phyloP scores from a whole-genome alignment of 2,113 vertebrate genomes.

The Otus sunia region DNA sequence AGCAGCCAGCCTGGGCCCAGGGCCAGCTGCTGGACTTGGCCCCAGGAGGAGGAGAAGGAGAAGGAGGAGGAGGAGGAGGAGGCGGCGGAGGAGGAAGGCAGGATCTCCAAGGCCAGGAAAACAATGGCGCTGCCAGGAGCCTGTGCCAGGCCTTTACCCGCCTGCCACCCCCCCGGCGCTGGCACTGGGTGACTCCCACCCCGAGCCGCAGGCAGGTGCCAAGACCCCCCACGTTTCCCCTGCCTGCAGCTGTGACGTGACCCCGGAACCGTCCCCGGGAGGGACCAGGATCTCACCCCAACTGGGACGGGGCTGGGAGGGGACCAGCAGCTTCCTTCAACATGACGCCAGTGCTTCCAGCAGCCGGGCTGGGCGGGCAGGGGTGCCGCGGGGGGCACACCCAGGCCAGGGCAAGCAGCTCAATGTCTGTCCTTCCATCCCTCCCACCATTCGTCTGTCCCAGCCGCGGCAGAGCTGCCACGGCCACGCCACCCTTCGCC shows the following conservation, averaged over 20 bases:
- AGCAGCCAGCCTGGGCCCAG: not conserved
- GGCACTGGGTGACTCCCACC: fast-evolving
- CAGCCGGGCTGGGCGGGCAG: not conserved
- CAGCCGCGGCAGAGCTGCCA: not conserved
- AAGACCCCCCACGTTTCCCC: not conserved
- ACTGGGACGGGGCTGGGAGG: not conserved
- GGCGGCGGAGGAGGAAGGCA: not conserved
- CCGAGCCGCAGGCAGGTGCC: not conserved
- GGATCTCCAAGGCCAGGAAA: slow-evolving; percentile 46
- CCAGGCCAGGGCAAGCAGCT: not conserved
- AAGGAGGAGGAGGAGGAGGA: not conserved
- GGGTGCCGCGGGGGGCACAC: fast-evolving
- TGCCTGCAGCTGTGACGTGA: fast-evolving
- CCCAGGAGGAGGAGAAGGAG: not conserved
- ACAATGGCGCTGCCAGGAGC: not conserved
- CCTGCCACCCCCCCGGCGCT: not conserved
- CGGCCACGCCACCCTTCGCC: fast-evolving
- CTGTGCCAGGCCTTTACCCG: not conserved
- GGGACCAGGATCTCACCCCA: not conserved
- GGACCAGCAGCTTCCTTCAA: not conserved
- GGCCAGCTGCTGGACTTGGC: not conserved
- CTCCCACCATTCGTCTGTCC: not conserved
- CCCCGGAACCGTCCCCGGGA: not conserved
- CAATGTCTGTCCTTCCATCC: not conserved
- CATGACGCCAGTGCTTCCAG: not conserved